Evolutionary conservation across 2,888 invertebrate genomes (phyloP).

Genomic region (Amiota communis): DNA sequence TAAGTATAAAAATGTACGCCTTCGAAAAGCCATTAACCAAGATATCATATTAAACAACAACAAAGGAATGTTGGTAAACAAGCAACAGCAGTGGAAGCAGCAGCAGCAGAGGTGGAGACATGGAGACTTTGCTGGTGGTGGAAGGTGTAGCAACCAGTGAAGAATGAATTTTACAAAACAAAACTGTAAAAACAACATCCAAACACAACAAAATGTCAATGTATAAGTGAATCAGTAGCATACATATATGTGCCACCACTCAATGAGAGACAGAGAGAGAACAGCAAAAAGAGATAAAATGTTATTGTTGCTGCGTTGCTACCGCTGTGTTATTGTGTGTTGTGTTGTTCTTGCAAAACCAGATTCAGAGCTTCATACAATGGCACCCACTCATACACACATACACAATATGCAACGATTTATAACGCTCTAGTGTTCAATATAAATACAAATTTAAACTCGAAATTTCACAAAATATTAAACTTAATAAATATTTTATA

Average conservation of each 20-base stretch:
- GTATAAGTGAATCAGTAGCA: not conserved
- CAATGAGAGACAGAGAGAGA: not conserved
- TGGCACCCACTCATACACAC: not conserved
- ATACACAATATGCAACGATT: too few relatives aligned
- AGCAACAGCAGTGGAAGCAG: too few relatives aligned
- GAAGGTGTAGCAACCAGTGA: slow-evolving; percentile 4
- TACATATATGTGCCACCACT: not conserved
- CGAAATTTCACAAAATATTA: not conserved
- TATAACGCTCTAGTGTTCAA: not conserved
- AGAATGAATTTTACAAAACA: slow-evolving; percentile 23
- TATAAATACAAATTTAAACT: slow-evolving; percentile 3
- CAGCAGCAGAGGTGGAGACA: too few relatives aligned
- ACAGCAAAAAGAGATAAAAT: not conserved
- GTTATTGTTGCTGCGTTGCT: not conserved
- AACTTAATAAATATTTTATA: not conserved
- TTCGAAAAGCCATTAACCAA: too few relatives aligned
- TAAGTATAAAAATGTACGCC: too few relatives aligned
- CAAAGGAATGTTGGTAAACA: not conserved
- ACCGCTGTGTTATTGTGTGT: not conserved
- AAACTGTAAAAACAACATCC: slow-evolving; percentile 23
- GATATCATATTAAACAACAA: slow-evolving; percentile 10
- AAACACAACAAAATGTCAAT: not conserved
- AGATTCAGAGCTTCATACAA: slow-evolving; percentile 13
- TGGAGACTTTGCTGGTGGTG: not conserved
- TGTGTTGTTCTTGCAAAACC: slow-evolving; percentile 24